Evolutionary conservation across 1,140 invertebrate genomes (phyloP), one percentile per base, ranked within the genome.

Genomic region (Aphelenchoides fujianensis): DNA sequence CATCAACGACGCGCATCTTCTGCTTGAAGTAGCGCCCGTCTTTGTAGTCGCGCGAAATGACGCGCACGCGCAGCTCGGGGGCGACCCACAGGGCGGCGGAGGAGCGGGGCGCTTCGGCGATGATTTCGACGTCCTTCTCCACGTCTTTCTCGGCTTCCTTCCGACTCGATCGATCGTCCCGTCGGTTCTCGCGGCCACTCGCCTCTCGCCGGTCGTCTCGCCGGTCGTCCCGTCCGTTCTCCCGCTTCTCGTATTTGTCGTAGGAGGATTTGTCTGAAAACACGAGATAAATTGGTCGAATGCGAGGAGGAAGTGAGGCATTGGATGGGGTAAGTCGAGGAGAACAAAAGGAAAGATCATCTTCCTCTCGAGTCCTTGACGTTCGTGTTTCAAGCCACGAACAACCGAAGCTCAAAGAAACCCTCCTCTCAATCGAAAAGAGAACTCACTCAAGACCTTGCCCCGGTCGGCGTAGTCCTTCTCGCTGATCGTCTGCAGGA

Each of bases 1-100:
- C 69, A 9, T 71, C 69, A 19, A 71, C 71, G 55, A 71, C 69
- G 7, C 48, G 23, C 69, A 71, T 71, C 35, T 71, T 71, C 9
- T 74, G 7, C 63, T 71, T 71, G 34, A 54, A 71, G 1, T 72
- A 72, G 19, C 28, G 19, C 28, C 69, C 69, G 28, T 41, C 19
- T 30, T 71, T 70, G 31, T 70, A 70, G 19, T 70, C 34, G 52
- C 72, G 52, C 7, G 3, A 30, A 31, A 71, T 54, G n/a, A 71
- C 28, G 7, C 69, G 30, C 28, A 71, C 69, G 23, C 30, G 68
- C 67, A 71, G 48, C 36, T 71, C 57, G 48, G 67, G 23, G 19
- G 53, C 23, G 19, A 35, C 69, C 69, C 69, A 71, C 12, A 7
- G 27, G 7, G 5, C 19, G 1, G 69, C 23, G 1, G n/a, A n/a